Percentiles rank a stretch among this genome's conserved stretches.
phyloP scores from a whole-genome alignment of 92 coral and sea anemone genomes.

The Galaxea fascicularis region DNA sequence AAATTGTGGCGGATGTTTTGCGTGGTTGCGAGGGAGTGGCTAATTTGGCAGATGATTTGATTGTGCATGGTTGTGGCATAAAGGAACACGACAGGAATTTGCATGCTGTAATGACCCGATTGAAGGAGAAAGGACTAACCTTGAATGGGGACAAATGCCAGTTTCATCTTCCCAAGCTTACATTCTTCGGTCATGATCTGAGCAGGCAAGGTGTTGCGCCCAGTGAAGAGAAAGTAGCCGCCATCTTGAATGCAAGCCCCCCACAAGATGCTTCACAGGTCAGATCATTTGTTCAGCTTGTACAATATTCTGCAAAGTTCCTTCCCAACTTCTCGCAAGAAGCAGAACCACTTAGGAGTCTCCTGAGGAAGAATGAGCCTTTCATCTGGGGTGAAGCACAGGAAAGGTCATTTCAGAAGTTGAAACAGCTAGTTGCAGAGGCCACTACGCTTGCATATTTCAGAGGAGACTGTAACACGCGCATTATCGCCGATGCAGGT shows the following conservation, averaged over 20 bases:
- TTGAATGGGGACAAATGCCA: conserved; percentile 60
- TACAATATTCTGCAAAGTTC: conserved; percentile 59
- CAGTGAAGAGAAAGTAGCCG: conserved; percentile 66
- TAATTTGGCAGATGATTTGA: too few relatives aligned
- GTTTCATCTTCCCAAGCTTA: conserved; percentile 55
- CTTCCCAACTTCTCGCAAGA: conserved; percentile 57
- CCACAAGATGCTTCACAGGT: conserved; percentile 58
- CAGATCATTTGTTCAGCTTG: conserved; percentile 57
- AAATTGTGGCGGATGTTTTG: conserved; percentile 43
- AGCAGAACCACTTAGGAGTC: conserved; percentile 59
- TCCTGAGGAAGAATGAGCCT: conserved; percentile 52
- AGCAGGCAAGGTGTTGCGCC: conserved; percentile 55
- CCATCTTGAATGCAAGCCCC: conserved; percentile 35
- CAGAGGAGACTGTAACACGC: conserved; percentile 48
- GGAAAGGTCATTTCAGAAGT: conserved; percentile 59
- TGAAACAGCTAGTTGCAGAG: conserved; percentile 53
- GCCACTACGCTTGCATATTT: conserved; percentile 64
- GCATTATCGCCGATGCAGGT: conserved; percentile 65
- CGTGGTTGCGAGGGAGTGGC: conserved; percentile 51
- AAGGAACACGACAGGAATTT: conserved; percentile 53
- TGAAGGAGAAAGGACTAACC: too few relatives aligned
- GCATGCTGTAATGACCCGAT: conserved; percentile 38
- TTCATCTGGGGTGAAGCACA: conserved; percentile 60
- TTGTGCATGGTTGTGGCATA: too few relatives aligned
- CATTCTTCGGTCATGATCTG: conserved; percentile 67